Base-by-base conservation (phyloP, 2,888 invertebrate genomes). In the Ennomos fuscantarius region DNA sequence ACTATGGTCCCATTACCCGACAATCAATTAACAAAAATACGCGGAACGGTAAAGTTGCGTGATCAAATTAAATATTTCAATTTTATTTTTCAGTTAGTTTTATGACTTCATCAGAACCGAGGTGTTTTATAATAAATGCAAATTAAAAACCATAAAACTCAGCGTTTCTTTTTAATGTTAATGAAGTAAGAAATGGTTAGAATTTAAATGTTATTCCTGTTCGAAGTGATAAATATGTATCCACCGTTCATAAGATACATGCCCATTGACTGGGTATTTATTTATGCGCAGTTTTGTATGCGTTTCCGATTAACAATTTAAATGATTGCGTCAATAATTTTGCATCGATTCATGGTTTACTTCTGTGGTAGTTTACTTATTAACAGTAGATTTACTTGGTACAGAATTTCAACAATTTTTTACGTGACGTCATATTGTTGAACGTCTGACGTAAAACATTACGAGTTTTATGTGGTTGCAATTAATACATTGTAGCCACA, bases 101-200 rank as follows among this genome's bases (percentile, higher is more conserved):
- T 60, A 68, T 65, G 55, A 62, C 60, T 66, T 64, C 63, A 74
- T 74, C 72, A 68, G 69, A 69, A 39, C 47, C 41, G 57, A 60
- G 37, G 46, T 52, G 48, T 49, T 66, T 65, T 55, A 64, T 62
- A 72, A 61, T 37, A 41, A 58, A 74, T 74, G 68, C 72, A 72
- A 73, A 72, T 74, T 55, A 52, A 66, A 52, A 62, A 60, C 61
- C 68, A 69, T 65, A 69, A 69, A 74, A 70, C 49, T 39, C 48
- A 55, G 48, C 60, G 50, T 68, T 62, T 66, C 65, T 57, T 66
- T 66, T 67, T 65, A 63, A 68, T 69, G 65, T 64, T 57, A 60
- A 66, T 62, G 56, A 66, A 68, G 59, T 65, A 54, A 62, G 52
- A 62, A 70, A 52, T 60, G 60, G 47, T 64, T 51, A 35, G 58